Base-by-base conservation (phyloP, 2,113 vertebrate genomes). In the Xyliphius kryptos region DNA sequence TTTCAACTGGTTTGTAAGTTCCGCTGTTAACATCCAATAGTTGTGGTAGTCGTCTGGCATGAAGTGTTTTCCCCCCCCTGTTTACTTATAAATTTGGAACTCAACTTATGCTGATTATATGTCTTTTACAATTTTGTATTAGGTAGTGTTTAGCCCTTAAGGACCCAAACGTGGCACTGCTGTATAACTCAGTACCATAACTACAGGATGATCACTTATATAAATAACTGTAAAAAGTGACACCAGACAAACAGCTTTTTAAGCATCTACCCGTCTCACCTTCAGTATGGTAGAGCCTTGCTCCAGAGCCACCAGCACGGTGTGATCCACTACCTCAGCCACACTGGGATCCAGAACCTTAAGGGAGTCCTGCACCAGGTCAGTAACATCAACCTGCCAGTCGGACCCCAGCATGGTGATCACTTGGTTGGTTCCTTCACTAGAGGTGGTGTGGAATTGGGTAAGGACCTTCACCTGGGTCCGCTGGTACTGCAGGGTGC, bases 351-450 rank as follows among this genome's bases (percentile, higher is more conserved):
- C 92, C 0, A 85, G 86, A 70, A 99, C 91, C 0, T 90, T 89
- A 81, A 99, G 87, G 58, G 93, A 97, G 76, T 97, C 93, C 22
- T 95, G 91, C 51, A 99, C 95, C 79, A 99, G 85, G 77, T 97
- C 92, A 0, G 96, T 98, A 77, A 99, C 93, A 22, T 99, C 96
- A 81, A 99, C 93, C 81, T 95, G 86, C 96, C 96, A 99, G 80
- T 99, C 95, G 0, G 94, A 90, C 1, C 96, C 94, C 82, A 99
- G 84, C 95, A 99, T 97, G 76, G 94, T 95, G 86, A 98, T 93
- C 70, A 96, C 92, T 74, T 98, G 96, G 76, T 89, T 86, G 0
- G 89, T 93, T 71, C 95, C 94, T 76, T 98, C 95, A 0, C 89
- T 90, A 0, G 95, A 97, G 0, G 90, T 95, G 47, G 96, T 98